Base-by-base conservation (phyloP, 2,113 vertebrate species). In the Equus quagga region DNA sequence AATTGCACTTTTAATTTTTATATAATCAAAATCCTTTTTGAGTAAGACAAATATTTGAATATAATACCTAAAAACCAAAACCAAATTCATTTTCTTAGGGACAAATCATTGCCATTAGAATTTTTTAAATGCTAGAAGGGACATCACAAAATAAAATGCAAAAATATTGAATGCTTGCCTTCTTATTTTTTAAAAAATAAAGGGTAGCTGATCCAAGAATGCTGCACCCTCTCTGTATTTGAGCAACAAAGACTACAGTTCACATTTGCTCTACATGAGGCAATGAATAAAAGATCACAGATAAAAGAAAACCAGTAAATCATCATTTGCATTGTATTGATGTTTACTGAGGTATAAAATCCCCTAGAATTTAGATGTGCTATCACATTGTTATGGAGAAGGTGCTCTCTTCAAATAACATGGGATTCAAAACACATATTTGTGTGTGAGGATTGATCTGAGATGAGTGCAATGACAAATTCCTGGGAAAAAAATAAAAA, bases 271-370 rank as follows among this genome's bases (percentile, higher is more conserved):
- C 95, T 97, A 92, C 97, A 96, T 85, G 93, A 97, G 56, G 92
- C 92, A 94, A 98, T 98, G 98, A 98, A 97, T 98, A 98, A 98
- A 98, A 98, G 96, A 98, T 98, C 87, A 97, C 54, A 97, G 92
- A 97, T 98, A 95, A 98, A 98, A 97, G 96, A 93, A 97, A 91
- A 96, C 93, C 96, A 89, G 83, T 96, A 98, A 97, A 98, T 96
- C 96, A 97, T 93, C 95, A 98, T 97, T 98, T 98, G 94, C 97
- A 98, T 97, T 98, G 96, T 97, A 98, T 95, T 98, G 96, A 97
- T 97, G 96, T 97, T 97, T 97, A 97, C 97, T 96, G 96, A 94
- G 89, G 97, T 96, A 96, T 98, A 98, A 98, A 96, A 97, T 97
- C 93, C 96, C 72, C 88, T 92, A 58, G 90, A 98, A 98, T 96